A percentile compares a stretch with the other conserved stretches of the same genome.
These are phyloP conservation scores for Campoletis raptor DNA, from an alignment of 2,888 invertebrate genomes.

Conservation along the genomic window DNA sequence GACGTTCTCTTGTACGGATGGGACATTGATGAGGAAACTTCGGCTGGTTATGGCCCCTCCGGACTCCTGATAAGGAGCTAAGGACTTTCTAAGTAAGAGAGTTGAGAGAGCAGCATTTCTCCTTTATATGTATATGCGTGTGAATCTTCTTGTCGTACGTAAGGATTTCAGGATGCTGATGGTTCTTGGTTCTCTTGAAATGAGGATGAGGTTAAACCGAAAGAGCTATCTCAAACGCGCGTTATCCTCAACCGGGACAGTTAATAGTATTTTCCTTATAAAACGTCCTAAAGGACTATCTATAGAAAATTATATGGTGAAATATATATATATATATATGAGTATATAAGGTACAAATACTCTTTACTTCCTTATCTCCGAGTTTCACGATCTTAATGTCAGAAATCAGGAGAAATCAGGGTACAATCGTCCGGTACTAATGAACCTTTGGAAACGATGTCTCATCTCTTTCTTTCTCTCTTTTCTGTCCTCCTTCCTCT, in stretches of 20 bases:
- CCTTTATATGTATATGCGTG: constrained; percentile 15
- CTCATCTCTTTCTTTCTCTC: constrained; percentile 24
- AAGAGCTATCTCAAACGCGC: constrained; percentile 75
- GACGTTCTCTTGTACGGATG: constrained; percentile 76
- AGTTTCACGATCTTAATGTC: constrained; percentile 77
- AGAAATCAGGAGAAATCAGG: constrained; percentile 75
- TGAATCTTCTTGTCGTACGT: constrained; percentile 30
- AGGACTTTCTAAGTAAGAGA: constrained; percentile 79
- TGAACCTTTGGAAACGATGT: constrained; percentile 48
- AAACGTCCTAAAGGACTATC: not conserved
- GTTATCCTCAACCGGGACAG: constrained; percentile 74
- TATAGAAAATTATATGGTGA: constrained; percentile 71
- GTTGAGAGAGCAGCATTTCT: constrained; percentile 51
- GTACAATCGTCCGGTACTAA: constrained; percentile 60
- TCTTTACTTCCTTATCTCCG: constrained; percentile 74
- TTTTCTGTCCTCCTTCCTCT: not conserved
- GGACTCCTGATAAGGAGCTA: constrained; percentile 79
- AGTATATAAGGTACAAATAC: constrained; percentile 68
- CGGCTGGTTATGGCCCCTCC: constrained; percentile 78
- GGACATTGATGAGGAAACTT: constrained; percentile 83
- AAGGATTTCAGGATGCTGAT: constrained; percentile 46
- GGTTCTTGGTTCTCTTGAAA: constrained; percentile 36
- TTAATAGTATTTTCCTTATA: constrained; percentile 51
- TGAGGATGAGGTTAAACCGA: constrained; percentile 76
- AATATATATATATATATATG: constrained; percentile 60